Evolutionary conservation across 2,113 vertebrate genomes (phyloP).

Genomic region (Sceloporus tristichus): DNA sequence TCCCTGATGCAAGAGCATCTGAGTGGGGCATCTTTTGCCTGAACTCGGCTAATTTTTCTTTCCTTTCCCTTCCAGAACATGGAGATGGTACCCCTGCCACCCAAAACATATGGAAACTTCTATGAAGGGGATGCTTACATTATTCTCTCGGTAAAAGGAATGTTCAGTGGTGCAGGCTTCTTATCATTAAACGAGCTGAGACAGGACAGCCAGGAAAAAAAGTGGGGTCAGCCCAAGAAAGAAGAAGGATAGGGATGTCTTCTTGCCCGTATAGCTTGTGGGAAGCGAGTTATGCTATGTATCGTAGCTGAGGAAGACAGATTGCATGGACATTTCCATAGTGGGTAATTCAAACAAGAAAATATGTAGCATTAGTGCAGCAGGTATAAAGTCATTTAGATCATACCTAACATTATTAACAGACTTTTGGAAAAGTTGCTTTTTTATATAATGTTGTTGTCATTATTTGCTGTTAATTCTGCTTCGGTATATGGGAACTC

Average conservation of each 20-base stretch:
- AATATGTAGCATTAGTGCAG: neutral
- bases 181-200: neutral
- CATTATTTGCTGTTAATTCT: too few species aligned
- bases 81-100: conserved; percentile 86
- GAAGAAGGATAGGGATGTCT: neutral
- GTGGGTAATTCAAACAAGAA: neutral
- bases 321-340: too few species aligned
- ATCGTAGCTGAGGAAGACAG: neutral
- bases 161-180: neutral
- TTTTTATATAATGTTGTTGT: too few species aligned
- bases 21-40: neutral
- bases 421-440: too few species aligned
- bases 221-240: neutral
- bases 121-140: conserved; percentile 89
- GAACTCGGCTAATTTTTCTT: neutral
- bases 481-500: too few species aligned
- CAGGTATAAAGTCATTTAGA: too few species aligned
- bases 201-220: neutral
- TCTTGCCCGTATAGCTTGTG: neutral
- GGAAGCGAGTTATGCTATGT: neutral
- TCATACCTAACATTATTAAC: too few species aligned
- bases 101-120: conserved; percentile 82
- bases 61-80: conserved; percentile 78
- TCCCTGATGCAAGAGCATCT: neutral
- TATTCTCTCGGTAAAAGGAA: conserved; percentile 79